phyloP scores from a whole-genome alignment of 2,888 invertebrate genomes.

The Brenthis daphne region DNA sequence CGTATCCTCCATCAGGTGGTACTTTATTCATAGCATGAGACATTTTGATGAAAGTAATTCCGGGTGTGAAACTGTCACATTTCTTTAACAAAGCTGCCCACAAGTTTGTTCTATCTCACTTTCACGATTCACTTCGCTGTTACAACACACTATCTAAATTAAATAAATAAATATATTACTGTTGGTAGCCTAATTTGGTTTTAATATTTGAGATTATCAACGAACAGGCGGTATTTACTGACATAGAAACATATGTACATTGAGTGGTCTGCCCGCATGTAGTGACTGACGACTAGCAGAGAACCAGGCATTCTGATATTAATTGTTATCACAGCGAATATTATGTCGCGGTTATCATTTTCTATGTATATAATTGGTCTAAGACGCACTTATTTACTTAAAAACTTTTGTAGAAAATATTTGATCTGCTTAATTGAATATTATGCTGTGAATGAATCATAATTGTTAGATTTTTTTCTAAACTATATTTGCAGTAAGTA shows the following conservation, averaged over 20 bases:
- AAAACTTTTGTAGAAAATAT: constrained; percentile 38
- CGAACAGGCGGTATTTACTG: constrained; percentile 18
- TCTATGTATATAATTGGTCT: constrained; percentile 42
- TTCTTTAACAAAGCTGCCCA: constrained; percentile 37
- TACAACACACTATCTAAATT: constrained; percentile 12
- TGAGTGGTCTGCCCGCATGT: constrained; percentile 28
- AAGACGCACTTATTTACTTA: constrained; percentile 45
- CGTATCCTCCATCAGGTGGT: constrained; percentile 86
- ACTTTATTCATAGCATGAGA: constrained; percentile 61
- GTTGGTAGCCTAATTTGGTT: neutral
- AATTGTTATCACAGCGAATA: constrained; percentile 64
- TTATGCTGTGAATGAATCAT: neutral
- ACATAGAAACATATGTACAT: constrained; percentile 26
- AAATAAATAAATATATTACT: neutral
- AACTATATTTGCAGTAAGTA: too few species aligned
- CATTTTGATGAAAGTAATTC: constrained; percentile 50
- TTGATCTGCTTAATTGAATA: neutral
- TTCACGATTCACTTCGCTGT: constrained; percentile 28
- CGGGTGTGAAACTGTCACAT: constrained; percentile 44
- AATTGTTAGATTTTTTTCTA: neutral
- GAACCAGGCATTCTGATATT: constrained; percentile 45
- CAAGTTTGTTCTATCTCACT: constrained; percentile 16
- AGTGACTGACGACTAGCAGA: constrained; percentile 38
- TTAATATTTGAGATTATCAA: neutral
- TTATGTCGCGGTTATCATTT: constrained; percentile 60